phyloP scores from a whole-genome alignment of 2,113 vertebrate genomes.

The Urocitellus parryii region DNA sequence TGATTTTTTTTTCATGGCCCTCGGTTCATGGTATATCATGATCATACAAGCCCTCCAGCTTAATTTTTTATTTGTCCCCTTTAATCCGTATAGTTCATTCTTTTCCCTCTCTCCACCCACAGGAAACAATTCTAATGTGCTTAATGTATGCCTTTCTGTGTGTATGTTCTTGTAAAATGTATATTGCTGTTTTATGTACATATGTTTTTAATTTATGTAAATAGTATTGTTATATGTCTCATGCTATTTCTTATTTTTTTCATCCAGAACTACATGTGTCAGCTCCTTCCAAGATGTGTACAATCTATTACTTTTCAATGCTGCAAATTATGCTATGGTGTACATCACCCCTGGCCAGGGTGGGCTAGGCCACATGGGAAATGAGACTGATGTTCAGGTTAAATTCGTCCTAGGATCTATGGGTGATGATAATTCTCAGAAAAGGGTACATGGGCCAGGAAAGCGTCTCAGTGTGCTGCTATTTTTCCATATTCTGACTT shows the following conservation, averaged over 20 bases:
- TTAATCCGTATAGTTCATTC: background rate
- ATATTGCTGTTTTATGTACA: background rate
- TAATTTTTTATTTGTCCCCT: background rate
- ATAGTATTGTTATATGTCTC: background rate
- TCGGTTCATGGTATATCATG: background rate
- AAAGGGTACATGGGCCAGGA: background rate
- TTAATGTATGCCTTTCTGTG: background rate
- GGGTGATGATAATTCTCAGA: background rate
- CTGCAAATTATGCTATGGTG: background rate
- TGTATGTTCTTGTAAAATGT: background rate
- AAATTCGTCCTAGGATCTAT: background rate
- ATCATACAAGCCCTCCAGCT: background rate
- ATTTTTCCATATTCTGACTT: background rate
- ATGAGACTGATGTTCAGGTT: background rate
- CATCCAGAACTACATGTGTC: background rate
- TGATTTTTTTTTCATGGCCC: background rate
- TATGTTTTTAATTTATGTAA: background rate
- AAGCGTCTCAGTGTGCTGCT: background rate
- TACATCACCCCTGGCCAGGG: background rate
- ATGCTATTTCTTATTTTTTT: background rate
- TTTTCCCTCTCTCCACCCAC: background rate
- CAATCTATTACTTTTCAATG: background rate
- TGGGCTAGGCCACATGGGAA: background rate
- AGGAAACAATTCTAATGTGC: background rate
- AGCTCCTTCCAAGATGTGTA: background rate